Conservation (phyloP, 2,888 invertebrate species). For the Macrophya alboannulata region DNA sequence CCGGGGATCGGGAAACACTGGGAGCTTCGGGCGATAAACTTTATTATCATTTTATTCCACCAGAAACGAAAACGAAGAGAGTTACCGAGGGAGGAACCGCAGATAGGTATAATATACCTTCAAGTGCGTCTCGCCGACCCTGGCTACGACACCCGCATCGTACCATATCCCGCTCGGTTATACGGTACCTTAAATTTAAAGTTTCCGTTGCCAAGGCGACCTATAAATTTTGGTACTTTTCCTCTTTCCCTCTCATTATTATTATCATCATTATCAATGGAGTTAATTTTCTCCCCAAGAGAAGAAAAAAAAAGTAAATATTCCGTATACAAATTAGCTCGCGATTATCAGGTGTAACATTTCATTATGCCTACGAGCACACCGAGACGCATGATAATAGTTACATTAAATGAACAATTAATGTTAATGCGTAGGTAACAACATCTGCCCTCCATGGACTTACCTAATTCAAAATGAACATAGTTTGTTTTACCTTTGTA, state of each 20-base stretch:
- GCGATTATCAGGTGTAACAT: constrained; percentile 12
- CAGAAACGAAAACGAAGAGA: constrained; percentile 28
- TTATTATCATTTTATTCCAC: constrained; percentile 79
- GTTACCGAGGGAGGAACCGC: not conserved
- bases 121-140: constrained; percentile 1
- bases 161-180: constrained; percentile 60
- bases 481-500: constrained; percentile 41
- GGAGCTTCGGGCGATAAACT: constrained; percentile 66
- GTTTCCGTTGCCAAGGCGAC: constrained; percentile 76
- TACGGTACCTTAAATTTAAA: constrained; percentile 76
- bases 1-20: constrained; percentile 57
- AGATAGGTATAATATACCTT: constrained; percentile 15
- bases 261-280: constrained; percentile 57
- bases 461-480: not conserved
- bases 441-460: not conserved
- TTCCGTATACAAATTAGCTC: not conserved
- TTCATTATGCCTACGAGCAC: not conserved
- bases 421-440: not conserved
- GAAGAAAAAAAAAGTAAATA: not conserved
- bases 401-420: not conserved
- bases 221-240: constrained; percentile 69
- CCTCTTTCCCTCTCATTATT: not conserved
- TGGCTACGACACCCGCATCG: constrained; percentile 24
- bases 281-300: not conserved
- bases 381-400: constrained; percentile 15